Conservation (phyloP, 2,888 invertebrate species). For the Philereme vetulata region DNA sequence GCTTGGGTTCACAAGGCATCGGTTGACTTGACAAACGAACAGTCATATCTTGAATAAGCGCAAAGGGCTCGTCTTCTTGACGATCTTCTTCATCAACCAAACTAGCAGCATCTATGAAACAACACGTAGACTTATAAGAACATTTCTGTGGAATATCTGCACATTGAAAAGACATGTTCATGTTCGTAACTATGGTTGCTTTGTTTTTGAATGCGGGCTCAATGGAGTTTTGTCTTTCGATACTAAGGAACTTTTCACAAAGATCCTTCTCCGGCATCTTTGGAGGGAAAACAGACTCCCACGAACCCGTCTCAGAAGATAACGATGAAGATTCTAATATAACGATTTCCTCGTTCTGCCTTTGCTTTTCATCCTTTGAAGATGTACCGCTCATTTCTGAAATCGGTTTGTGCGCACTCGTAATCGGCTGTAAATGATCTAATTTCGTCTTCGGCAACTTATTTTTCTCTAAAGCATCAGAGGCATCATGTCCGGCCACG, state of each 20-base stretch:
- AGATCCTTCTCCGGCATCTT: conserved; percentile 66
- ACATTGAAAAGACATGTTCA: conserved; percentile 44
- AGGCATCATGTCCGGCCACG: conserved; percentile 48
- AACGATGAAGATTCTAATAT: conserved; percentile 85
- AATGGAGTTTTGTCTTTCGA: conserved; percentile 60
- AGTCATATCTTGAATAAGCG: background rate
- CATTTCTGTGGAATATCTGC: conserved; percentile 51
- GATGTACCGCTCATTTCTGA: conserved; percentile 55
- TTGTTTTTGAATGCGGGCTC: conserved; percentile 45
- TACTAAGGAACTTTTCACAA: conserved; percentile 70
- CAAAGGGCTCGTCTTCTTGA: conserved; percentile 33
- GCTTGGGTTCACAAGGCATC: conserved; percentile 60
- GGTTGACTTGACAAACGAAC: conserved; percentile 56
- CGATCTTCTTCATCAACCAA: conserved; percentile 87
- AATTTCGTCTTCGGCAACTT: conserved; percentile 42
- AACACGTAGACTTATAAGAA: conserved; percentile 71
- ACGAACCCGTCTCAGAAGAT: conserved; percentile 86
- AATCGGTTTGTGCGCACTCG: conserved; percentile 38
- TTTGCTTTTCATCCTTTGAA: conserved; percentile 84
- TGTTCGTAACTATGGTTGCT: conserved; percentile 3
- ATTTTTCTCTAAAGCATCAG: conserved; percentile 51
- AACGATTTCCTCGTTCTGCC: conserved; percentile 85
- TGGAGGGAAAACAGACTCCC: conserved; percentile 85
- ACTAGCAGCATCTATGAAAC: conserved; percentile 91
- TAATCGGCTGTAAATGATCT: conserved; percentile 34